Percentiles rank a stretch among this genome's conserved stretches.
Evolutionary conservation across 2,113 vertebrate genomes (phyloP).

Genomic region (Marcusenius ussheri): DNA sequence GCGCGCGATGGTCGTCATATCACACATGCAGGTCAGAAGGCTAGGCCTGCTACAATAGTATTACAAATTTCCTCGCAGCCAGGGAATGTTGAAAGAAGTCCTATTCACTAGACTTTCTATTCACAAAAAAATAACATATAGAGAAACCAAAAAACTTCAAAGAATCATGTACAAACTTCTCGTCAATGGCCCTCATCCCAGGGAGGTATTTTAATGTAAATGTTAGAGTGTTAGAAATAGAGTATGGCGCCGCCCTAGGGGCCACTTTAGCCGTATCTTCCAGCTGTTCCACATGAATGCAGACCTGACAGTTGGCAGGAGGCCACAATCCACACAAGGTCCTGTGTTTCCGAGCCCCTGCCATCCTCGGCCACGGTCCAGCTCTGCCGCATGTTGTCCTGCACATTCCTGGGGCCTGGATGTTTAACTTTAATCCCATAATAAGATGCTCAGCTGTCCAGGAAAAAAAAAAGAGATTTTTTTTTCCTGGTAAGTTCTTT

Average conservation of each 20-base stretch:
- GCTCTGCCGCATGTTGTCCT: slow-evolving; percentile 50
- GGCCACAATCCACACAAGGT: slow-evolving; percentile 45
- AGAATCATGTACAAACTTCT: slow-evolving; percentile 8
- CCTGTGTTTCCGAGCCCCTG: slow-evolving; percentile 40
- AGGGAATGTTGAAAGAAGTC: neutral
- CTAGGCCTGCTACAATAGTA: neutral
- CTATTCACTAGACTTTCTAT: slow-evolving; percentile 10
- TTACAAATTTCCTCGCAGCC: neutral
- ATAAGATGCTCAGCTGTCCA: slow-evolving; percentile 72
- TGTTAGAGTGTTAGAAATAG: slow-evolving; percentile 50
- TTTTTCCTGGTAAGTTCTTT: slow-evolving; percentile 59
- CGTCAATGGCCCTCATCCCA: slow-evolving; percentile 36
- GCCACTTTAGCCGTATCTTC: slow-evolving; percentile 56
- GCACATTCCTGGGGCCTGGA: slow-evolving; percentile 54
- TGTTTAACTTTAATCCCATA: slow-evolving; percentile 72
- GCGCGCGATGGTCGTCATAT: neutral
- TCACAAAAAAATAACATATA: neutral
- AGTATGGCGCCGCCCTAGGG: slow-evolving; percentile 38
- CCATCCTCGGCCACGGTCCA: slow-evolving; percentile 43
- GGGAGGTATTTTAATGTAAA: slow-evolving; percentile 49
- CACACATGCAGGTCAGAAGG: neutral
- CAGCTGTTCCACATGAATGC: slow-evolving; percentile 66
- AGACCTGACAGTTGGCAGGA: slow-evolving; percentile 59
- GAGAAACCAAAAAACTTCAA: neutral
- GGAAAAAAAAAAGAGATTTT: slow-evolving; percentile 58